phyloP scores from a whole-genome alignment of 92 coral and sea anemone genomes.

The Parazoanthus swiftii region DNA sequence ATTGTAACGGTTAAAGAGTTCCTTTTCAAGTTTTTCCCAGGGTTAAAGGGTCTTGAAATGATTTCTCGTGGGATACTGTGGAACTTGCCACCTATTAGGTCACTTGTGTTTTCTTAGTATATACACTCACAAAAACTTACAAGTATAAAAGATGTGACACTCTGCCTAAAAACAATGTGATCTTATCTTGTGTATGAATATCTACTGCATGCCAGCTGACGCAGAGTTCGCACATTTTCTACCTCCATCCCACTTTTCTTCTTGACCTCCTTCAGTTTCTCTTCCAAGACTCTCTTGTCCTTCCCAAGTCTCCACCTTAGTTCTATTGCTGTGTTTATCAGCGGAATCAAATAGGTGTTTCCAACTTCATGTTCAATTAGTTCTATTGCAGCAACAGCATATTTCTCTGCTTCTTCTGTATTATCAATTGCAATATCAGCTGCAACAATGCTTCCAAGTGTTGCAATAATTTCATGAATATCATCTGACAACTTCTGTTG shows the following conservation, averaged over 20 bases:
- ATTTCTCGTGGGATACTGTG: too few relatives aligned
- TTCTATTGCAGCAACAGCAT: conserved; percentile 83
- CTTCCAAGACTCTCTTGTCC: conserved; percentile 64
- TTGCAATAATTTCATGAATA: conserved; percentile 75
- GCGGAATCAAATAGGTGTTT: conserved; percentile 74
- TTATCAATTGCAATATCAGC: conserved; percentile 74
- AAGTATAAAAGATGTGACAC: too few relatives aligned
- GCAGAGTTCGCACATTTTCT: conserved; percentile 74
- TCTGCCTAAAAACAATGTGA: background rate
- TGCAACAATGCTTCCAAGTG: conserved; percentile 83
- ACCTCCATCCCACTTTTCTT: conserved; percentile 71
- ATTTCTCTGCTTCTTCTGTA: conserved; percentile 79
- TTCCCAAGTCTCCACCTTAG: conserved; percentile 69
- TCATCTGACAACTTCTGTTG: conserved; percentile 92
- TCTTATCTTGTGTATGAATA: conserved; percentile 37
- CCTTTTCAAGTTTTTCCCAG: too few relatives aligned
- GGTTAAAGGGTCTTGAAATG: too few relatives aligned
- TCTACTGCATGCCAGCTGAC: conserved; percentile 75
- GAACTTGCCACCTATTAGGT: too few relatives aligned
- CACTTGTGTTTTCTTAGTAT: too few relatives aligned
- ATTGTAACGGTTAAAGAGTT: too few relatives aligned
- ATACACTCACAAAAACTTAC: too few relatives aligned
- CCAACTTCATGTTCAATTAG: conserved; percentile 60
- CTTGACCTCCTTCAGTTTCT: conserved; percentile 59
- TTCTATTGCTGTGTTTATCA: conserved; percentile 69